Evolutionary conservation across 2,888 invertebrate species (phyloP).

Genomic region (Meganola albula): DNA sequence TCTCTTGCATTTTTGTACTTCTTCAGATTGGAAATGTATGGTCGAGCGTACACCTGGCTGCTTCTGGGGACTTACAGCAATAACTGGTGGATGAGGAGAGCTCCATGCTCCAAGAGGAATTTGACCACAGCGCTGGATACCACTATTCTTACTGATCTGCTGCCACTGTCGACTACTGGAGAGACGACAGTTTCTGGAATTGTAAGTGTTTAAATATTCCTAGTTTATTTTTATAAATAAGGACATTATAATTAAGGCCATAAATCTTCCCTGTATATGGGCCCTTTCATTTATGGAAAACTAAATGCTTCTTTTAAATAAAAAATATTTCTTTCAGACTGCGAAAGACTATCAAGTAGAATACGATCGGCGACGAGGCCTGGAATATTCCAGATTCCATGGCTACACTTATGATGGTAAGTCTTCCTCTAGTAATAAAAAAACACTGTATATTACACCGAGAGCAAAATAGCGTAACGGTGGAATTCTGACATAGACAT

Average conservation of each 20-base stretch:
- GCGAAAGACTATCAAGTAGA: conserved; percentile 91
- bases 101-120: conserved; percentile 84
- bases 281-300: too few relatives aligned
- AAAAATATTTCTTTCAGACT: conserved; percentile 87
- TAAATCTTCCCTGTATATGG: too few relatives aligned
- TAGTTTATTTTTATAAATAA: too few relatives aligned
- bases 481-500: too few relatives aligned
- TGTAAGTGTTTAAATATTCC: conserved; percentile 79
- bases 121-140: conserved; percentile 89
- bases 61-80: conserved; percentile 92
- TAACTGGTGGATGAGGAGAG: conserved; percentile 84
- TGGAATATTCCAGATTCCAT: conserved; percentile 95
- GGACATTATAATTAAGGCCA: too few relatives aligned
- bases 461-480: too few relatives aligned
- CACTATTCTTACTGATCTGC: conserved; percentile 90
- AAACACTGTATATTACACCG: too few relatives aligned
- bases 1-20: too few relatives aligned
- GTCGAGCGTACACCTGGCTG: conserved; percentile 96
- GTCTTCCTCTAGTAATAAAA: conserved; percentile 3
- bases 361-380: conserved; percentile 88
- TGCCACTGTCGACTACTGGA: conserved; percentile 91
- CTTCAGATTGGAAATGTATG: conserved; percentile 89
- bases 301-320: too few relatives aligned
- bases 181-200: conserved; percentile 93
- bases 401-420: conserved; percentile 98